Conservation (phyloP, 2,113 vertebrate species). For the Anser cygnoides region DNA sequence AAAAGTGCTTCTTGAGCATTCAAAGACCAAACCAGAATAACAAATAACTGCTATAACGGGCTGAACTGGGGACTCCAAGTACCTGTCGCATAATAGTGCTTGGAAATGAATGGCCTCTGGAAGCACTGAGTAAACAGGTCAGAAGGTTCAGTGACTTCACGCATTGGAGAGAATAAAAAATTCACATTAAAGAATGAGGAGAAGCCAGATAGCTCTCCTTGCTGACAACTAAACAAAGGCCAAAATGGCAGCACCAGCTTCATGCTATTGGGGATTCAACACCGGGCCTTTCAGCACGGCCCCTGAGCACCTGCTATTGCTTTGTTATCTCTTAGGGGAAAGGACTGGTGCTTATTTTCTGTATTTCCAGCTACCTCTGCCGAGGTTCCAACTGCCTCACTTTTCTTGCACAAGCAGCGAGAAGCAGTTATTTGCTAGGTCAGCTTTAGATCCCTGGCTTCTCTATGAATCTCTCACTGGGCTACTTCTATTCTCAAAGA, state of each 20-base stretch:
- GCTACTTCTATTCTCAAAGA: constrained; percentile 65
- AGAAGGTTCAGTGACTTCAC: constrained; percentile 29
- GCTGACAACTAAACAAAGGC: neutral
- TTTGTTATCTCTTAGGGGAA: constrained; percentile 1
- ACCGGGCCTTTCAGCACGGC: neutral
- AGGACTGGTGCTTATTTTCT: neutral
- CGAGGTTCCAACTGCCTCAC: neutral
- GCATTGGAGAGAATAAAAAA: neutral
- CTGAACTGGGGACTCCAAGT: constrained; percentile 17
- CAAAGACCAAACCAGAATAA: constrained; percentile 18
- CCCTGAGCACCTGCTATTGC: constrained; percentile 44
- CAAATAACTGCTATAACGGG: constrained; percentile 45
- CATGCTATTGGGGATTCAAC: neutral
- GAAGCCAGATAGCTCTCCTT: neutral
- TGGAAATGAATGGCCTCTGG: neutral
- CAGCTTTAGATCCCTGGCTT: constrained; percentile 66
- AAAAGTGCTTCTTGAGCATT: neutral
- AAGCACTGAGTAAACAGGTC: constrained; percentile 47
- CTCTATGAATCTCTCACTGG: constrained; percentile 59
- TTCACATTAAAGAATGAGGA: neutral
- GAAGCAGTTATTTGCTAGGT: constrained; percentile 59
- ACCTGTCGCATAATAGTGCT: constrained; percentile 12
- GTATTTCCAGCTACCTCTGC: constrained; percentile 13
- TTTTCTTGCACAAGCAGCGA: constrained; percentile 27
- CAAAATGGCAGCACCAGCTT: neutral